Percentiles rank a stretch among this genome's conserved stretches.
These are phyloP conservation scores for Baryphthengus martii DNA, from an alignment of 2,113 vertebrate genomes.

Conservation along the genomic window DNA sequence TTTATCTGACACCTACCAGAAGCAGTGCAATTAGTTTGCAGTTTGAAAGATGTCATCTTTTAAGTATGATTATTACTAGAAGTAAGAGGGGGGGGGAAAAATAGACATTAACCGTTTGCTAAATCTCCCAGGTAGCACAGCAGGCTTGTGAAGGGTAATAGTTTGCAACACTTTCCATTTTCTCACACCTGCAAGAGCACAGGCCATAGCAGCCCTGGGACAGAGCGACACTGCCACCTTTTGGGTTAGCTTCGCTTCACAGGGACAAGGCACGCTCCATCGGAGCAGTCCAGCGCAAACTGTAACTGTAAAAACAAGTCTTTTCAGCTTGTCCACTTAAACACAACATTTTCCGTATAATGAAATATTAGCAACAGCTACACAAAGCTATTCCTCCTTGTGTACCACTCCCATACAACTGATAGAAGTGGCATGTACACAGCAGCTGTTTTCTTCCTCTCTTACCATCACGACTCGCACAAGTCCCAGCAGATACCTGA, in stretches of 20 bases:
- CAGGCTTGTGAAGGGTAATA: not conserved
- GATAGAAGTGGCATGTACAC: too few relatives aligned
- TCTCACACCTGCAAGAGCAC: not conserved
- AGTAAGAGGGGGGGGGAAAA: too few relatives aligned
- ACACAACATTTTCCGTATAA: too few relatives aligned
- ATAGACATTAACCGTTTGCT: not conserved
- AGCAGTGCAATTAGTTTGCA: not conserved
- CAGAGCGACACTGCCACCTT: conserved; percentile 10
- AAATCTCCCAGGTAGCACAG: not conserved
- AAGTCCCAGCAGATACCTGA: not conserved
- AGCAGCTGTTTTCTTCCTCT: not conserved
- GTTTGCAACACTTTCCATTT: not conserved
- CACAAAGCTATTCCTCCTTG: not conserved
- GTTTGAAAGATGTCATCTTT: not conserved
- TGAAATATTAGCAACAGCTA: not conserved
- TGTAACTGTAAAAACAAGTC: too few relatives aligned
- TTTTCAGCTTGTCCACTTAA: not conserved
- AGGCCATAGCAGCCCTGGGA: too few relatives aligned
- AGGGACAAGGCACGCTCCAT: too few relatives aligned
- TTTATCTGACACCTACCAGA: not conserved
- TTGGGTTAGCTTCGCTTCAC: not conserved
- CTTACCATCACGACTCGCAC: not conserved
- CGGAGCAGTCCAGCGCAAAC: not conserved
- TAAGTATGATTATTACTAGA: not conserved
- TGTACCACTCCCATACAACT: not conserved